phyloP scores from a whole-genome alignment of 1,140 invertebrate species.

The Venustaconcha ellipsiformis region DNA sequence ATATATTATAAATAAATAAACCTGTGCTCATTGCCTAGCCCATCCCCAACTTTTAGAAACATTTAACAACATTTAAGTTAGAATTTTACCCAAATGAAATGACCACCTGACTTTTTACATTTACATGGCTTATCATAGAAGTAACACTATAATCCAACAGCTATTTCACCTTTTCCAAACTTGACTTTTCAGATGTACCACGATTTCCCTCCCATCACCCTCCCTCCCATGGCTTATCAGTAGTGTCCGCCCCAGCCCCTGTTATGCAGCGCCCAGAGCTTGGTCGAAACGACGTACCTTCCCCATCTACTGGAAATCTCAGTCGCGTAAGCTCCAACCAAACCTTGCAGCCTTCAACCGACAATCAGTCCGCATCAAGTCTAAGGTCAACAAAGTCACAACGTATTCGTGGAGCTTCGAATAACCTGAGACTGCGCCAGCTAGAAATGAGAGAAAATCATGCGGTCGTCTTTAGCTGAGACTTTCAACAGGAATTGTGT shows the following conservation, averaged over 20 bases:
- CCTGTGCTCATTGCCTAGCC: no score
- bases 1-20: no score
- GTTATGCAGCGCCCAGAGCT: constrained; percentile 52
- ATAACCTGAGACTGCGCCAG: constrained; percentile 47
- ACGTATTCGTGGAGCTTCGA: constrained; percentile 50
- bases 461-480: constrained; percentile 54
- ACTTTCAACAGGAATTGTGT: neutral
- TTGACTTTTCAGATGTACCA: constrained; percentile 31
- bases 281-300: constrained; percentile 4
- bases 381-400: constrained; percentile 51
- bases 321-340: constrained; percentile 29
- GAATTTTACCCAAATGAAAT: no score
- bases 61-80: no score
- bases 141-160: no score
- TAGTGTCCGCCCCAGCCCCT: constrained; percentile 62
- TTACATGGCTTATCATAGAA: no score
- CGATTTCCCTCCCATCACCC: constrained; percentile 32
- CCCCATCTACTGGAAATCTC: constrained; percentile 10
- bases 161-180: neutral
- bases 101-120: no score
- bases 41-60: no score
- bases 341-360: constrained; percentile 17
- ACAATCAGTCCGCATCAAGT: constrained; percentile 7
- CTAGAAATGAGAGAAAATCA: constrained; percentile 58
- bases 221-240: constrained; percentile 48